Base-by-base conservation (phyloP, 1,140 invertebrate genomes). In the Pachypsylla venusta region DNA sequence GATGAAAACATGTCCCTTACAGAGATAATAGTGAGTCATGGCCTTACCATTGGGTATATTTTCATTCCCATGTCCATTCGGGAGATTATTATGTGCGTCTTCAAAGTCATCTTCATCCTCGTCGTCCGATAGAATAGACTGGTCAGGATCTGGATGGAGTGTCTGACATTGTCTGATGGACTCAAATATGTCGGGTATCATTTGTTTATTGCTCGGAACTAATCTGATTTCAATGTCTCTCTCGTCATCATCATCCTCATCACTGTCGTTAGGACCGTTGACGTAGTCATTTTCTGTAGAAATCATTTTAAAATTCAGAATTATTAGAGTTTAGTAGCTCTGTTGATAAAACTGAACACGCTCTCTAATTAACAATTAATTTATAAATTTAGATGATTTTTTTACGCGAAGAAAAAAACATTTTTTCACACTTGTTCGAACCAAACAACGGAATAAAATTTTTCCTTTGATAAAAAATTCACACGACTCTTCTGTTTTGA, bases 141-240 rank as follows among this genome's bases (percentile, higher is more conserved):
- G 59, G 4, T 64, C 16, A 0, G 77, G 74, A 69, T 82, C 81
- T 25, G 81, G 81, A 73, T 83, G 78, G 25, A 83, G 70, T 25
- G 77, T 76, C 70, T 85, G 83, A 66, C 84, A 86, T 25, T 79
- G 70, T 61, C 73, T 78, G 74, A 87, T 79, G n/a, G 82, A 80
- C 64, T 78, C 69, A 69, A 81, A 87, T 74, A 86, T 80, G 22
- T 70, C 67, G 56, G 81, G 75, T 64, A 87, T 73, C 60, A 71
- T 71, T 58, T 70, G 72, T 54, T 73, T 74, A 68, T 84, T 78
- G 55, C 77, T 73, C 12, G 84, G 84, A 13, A 82, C 77, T 71
- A 87, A 83, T 64, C 80, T 73, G 61, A 87, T 73, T 72, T 85
- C 82, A 30, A 79, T 81, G 25, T 78, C 74, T 28, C 76, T 74